Base-by-base conservation (phyloP, 2,888 invertebrate species). In the Tetragonisca angustula region DNA sequence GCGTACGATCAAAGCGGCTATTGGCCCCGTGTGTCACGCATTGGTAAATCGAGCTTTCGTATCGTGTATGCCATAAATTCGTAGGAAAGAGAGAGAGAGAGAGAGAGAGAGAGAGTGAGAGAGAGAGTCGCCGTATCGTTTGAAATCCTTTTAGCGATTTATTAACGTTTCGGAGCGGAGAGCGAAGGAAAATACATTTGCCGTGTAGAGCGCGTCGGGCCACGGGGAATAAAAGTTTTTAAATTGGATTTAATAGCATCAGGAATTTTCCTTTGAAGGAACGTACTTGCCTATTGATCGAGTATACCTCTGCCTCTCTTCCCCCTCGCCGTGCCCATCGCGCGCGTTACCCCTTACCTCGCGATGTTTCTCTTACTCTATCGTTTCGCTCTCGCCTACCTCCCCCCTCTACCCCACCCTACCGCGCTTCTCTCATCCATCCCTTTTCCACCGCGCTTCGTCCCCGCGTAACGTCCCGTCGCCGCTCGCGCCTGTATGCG, bases 171-270 rank as follows among this genome's bases (percentile, higher is more conserved):
- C 77, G 77, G 78, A 78, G 76, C n/a, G 15, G 50, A 65, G 49
- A 65, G 32, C 79, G 88, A 88, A 90, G 91, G 88, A 90, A 92
- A 92, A 92, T 92, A 92, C 93, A 92, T 93, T 92, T 91, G 87
- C 89, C 88, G 84, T 79, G 85, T 78, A 80, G 69, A 72, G 70
- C 56, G 70, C 54, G 74, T 59, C 67, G 76, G 76, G 76, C 74
- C 79, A 64, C 65, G 79, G 85, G 74, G 87, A 87, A 93, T 91
- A 92, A 93, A 94, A 94, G 92, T 93, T 94, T 92, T 93, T 91
- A 94, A 94, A 94, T 93, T 94, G 92, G 92, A 94, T 94, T 94
- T 94, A 94, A 94, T 94, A 93, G 93, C 92, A 90, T 91, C 90
- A 92, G 91, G 92, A 94, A 94, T 94, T 94, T 94, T 93, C 91